Evolutionary conservation across 2,113 vertebrate species (phyloP), one percentile per base, ranked within the genome.

Genomic region (Clinocottus analis): DNA sequence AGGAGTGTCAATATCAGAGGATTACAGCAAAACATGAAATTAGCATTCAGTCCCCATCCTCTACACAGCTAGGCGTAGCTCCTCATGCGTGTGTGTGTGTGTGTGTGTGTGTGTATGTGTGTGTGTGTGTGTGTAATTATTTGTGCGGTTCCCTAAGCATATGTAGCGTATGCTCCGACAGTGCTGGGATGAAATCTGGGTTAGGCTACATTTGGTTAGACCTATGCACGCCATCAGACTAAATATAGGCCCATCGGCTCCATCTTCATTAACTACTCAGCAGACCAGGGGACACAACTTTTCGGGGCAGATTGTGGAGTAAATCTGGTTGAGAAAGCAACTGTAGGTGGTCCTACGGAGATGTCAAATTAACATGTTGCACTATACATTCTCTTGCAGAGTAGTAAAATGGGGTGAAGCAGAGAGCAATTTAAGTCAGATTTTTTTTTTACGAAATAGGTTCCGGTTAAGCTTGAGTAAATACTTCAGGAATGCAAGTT

Each of bases 1-100:
- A 94, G 89, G 93, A 95, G 95, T 94, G 93, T 94, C 93, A 93
- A 93, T 94, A 95, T 95, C 94, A 95, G 93, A 95, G 93, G 93
- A 95, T 95, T 94, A 95, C 91, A 93, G 93, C 90, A 94, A 94
- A 95, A 95, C 93, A 94, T 84, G 84, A 94, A 95, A 95, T 95
- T 95, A 95, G 93, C 93, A 95, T 95, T 94, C 94, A 94, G 92
- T 92, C 93, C 92, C 90, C 91, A 92, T 93, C 92, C 87, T 90
- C 93, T 91, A 76, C 91, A 91, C 85, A 79, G 90, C 87, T 78
- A 90, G 82, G 83, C 85, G 79, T 80, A 87, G 81, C 88, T 88
- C 90, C 88, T 84, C 90, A 83, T 87, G 82, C 61, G 31, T 31
- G 29, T 31, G 29, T 31, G 29, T 31, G 29, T 31, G 80, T 56